Conservation (phyloP, 2,113 vertebrate genomes). For the Myotis yumanensis region DNA sequence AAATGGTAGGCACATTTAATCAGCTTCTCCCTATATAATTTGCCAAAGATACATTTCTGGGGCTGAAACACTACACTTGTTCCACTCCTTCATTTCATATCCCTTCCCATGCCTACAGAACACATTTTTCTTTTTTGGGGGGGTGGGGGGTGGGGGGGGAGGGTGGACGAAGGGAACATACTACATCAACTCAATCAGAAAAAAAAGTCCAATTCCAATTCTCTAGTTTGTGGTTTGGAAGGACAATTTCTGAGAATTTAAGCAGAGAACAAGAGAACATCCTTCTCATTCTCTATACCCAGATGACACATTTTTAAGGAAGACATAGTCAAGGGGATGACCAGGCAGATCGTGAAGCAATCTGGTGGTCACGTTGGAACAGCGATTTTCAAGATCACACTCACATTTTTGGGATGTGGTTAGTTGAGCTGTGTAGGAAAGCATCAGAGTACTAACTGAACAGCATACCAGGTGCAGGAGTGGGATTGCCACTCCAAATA, state of each 20-base stretch:
- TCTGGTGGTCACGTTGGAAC: slow-evolving; percentile 49
- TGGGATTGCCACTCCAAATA: slow-evolving; percentile 46
- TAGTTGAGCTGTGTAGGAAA: neutral
- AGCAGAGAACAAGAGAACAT: slow-evolving; percentile 39
- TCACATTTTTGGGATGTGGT: slow-evolving; percentile 22
- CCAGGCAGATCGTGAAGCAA: slow-evolving; percentile 54
- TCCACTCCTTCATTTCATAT: neutral
- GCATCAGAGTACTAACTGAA: slow-evolving; percentile 45
- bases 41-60: neutral
- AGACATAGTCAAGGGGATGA: slow-evolving; percentile 54
- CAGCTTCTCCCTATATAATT: neutral
- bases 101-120: neutral
- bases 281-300: slow-evolving; percentile 44
- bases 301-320: slow-evolving; percentile 63
- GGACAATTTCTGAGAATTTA: slow-evolving; percentile 37
- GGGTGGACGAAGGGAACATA: neutral
- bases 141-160: accelerated
- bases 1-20: neutral
- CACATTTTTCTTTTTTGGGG: neutral
- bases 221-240: neutral
- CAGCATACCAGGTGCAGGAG: slow-evolving; percentile 34
- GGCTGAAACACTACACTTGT: neutral
- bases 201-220: slow-evolving; percentile 6
- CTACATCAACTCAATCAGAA: neutral
- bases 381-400: slow-evolving; percentile 54